Evolutionary conservation across 2,797 vertebrate species (phyloP), one percentile per base, ranked within the genome.

Genomic region (Onychomys arenicola): DNA sequence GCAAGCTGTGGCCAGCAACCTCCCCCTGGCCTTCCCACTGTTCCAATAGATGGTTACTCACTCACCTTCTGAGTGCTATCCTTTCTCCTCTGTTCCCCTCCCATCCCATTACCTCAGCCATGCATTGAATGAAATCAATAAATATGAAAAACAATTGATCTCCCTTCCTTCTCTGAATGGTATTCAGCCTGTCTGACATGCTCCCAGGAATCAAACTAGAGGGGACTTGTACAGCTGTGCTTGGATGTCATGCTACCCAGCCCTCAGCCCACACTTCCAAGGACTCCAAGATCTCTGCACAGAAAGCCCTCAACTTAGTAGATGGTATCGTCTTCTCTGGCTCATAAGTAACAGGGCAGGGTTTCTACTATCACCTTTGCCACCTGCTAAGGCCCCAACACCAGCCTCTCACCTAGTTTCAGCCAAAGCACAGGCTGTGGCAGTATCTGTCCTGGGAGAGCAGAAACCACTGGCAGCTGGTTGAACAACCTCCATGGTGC

Each of bases 261-360:
- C 17, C 23, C 7, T 61, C 21, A 25, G 59, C 23, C 87, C 89
- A 61, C 46, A 77, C 57, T 89, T 92, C 59, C 94, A 93, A 71
- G 34, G 59, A 97, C 97, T 95, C 96, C 88, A 96, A 78, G 92
- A 95, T 96, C 91, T 86, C 57, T 75, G 57, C 82, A 0, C 14
- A 2, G n/a, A 89, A 92, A 90, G 97, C 97, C 93, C 94, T 96
- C 96, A 40, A 63, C 94, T 94, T 95, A 76, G 93, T 97, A 93
- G 95, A 92, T 85, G 95, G 46, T 91, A 59, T 34, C 88, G 59
- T 73, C 46, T 97, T 88, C 95, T 97, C 81, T 49, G n/a, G 94
- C 75, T 93, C 10, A 2, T 32, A 0, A 0, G 0, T 5, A 5
- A 76, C 83, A n/a, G 2, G 90, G 40, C 55, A 75, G 91, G 88